Base-by-base conservation (phyloP, 2,797 vertebrate species). In the Melanotaenia parkinsoni region DNA sequence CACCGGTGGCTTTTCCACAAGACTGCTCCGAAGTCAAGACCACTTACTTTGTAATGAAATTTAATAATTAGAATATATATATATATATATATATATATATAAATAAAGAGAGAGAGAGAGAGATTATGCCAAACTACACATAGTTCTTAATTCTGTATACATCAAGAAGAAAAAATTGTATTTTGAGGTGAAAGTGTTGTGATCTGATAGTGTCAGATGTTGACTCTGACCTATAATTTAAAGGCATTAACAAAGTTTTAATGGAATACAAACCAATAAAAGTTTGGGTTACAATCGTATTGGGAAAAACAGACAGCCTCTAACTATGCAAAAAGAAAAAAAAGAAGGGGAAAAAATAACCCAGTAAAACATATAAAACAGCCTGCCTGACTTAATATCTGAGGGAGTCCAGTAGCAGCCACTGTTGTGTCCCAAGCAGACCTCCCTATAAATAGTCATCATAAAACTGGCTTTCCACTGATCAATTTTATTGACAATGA, bases 371-470 rank as follows among this genome's bases (percentile, higher is more conserved):
- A 61, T 28, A 56, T 6, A 16, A 37, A 2, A 38, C 30, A 59
- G 11, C 2, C 14, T 20, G 37, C 47, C 58, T 56, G 53, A 68
- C 38, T 73, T 53, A 32, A 51, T 67, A 57, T 47, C 20, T 68
- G 66, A 58, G 58, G 50, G 58, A 70, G 66, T 70, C 8, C 1
- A 28, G 58, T 57, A 57, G 65, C 77, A 77, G 80, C 57, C 61
- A 61, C 43, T 60, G 70, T 61, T 1, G 12, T 86, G 85, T 83
- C 86, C 87, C 74, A 73, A 69, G 71, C 77, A 86, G 78, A 76
- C 79, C 63, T 57, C 40, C 53, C 84, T 90, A 88, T 85, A 91
- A 90, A 93, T 90, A 92, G 45, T 81, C 72, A 65, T 78, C 75
- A 80, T 82, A 85, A 90, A 76, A 76, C 51, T 80, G 70, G 64